These are phyloP conservation scores for Novumbra hubbsi DNA, from an alignment of 2,797 vertebrate species.

Conservation along the genomic window DNA sequence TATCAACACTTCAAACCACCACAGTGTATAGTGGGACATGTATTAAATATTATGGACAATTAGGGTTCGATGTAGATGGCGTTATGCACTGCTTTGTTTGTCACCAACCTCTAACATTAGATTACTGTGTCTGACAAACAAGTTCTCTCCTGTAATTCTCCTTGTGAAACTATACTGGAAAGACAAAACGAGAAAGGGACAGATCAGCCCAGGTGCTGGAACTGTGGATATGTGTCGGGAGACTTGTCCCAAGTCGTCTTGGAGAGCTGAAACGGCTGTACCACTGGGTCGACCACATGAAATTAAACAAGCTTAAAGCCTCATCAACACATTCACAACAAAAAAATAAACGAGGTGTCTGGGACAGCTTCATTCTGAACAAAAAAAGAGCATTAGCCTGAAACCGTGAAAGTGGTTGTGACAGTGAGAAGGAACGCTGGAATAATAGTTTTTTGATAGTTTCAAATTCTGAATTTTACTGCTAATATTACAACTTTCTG, in stretches of 20 bases:
- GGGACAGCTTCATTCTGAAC: neutral
- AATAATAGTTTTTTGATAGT: no score
- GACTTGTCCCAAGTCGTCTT: conserved; percentile 40
- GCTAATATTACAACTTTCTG: no score
- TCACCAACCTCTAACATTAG: conserved; percentile 99
- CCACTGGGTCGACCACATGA: neutral
- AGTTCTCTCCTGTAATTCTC: conserved; percentile 93
- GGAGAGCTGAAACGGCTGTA: neutral
- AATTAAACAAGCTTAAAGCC: conserved; percentile 6
- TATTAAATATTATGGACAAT: neutral
- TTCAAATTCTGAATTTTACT: no score
- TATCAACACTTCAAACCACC: no score
- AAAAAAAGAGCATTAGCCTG: no score
- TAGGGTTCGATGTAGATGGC: conserved; percentile 50
- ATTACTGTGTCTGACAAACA: conserved; percentile 99
- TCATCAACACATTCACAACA: no score
- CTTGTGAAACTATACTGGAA: conserved; percentile 97
- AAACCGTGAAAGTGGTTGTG: neutral
- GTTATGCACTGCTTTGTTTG: conserved; percentile 33
- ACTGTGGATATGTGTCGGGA: conserved; percentile 40
- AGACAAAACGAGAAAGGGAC: conserved; percentile 68
- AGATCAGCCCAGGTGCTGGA: no score
- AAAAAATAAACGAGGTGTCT: no score
- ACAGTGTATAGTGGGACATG: neutral
- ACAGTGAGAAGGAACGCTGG: neutral